Percentiles rank a stretch among this genome's conserved stretches.
phyloP scores from a whole-genome alignment of 2,888 invertebrate genomes.

The Danaus chrysippus region DNA sequence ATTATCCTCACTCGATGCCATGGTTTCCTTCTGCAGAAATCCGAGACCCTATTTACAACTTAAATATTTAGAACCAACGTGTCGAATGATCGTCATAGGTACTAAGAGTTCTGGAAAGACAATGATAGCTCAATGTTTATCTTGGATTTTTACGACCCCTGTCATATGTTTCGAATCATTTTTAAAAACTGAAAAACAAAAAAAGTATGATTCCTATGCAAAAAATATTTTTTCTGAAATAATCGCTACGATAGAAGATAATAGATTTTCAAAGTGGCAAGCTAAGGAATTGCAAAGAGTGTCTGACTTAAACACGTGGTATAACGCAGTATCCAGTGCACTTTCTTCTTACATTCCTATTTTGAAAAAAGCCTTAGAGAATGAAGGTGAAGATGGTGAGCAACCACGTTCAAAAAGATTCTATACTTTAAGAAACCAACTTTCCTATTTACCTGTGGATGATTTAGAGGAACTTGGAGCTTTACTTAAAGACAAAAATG shows the following conservation, averaged over 20 bases:
- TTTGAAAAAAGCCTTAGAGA: conserved; percentile 28
- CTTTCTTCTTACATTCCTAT: conserved; percentile 48
- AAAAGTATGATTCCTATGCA: conserved; percentile 49
- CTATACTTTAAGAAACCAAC: conserved; percentile 35
- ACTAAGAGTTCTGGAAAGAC: conserved; percentile 80
- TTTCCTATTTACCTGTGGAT: conserved; percentile 51
- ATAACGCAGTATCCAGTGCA: conserved; percentile 32
- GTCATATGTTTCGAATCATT: conserved; percentile 59
- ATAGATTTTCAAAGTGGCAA: conserved; percentile 56
- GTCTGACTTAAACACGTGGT: conserved; percentile 59
- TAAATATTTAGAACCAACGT: conserved; percentile 77
- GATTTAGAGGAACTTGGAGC: conserved; percentile 47
- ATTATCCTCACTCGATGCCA: conserved; percentile 71
- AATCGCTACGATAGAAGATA: conserved; percentile 60
- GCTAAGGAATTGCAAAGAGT: conserved; percentile 56
- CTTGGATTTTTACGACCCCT: conserved; percentile 70
- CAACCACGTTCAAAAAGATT: conserved; percentile 33
- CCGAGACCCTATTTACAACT: conserved; percentile 80
- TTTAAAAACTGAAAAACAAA: conserved; percentile 44
- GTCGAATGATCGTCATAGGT: conserved; percentile 80
- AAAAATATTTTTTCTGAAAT: conserved; percentile 62
- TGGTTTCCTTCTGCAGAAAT: conserved; percentile 78
- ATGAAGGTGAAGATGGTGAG: conserved; percentile 24
- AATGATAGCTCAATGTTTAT: conserved; percentile 75
- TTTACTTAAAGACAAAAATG: conserved; percentile 37